Conservation (phyloP, 2,888 invertebrate species). For the Tillus elongatus region DNA sequence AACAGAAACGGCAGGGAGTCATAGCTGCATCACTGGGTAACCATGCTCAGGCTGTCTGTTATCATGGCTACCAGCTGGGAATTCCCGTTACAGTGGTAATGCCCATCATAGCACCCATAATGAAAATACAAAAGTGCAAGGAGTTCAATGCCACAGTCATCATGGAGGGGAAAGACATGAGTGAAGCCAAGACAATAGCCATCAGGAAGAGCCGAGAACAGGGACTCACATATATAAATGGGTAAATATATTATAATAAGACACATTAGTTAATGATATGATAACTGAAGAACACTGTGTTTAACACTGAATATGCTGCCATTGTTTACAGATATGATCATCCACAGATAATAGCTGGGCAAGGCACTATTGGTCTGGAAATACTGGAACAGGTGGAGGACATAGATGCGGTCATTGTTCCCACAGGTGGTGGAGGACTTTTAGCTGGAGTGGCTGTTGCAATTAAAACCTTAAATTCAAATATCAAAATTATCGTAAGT, state of each 20-base stretch:
- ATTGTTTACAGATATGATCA: slow-evolving; percentile 74
- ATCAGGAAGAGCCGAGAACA: slow-evolving; percentile 63
- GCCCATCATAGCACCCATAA: slow-evolving; percentile 89
- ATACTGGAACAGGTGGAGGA: slow-evolving; percentile 83
- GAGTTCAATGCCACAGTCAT: slow-evolving; percentile 79
- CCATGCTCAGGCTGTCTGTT: slow-evolving; percentile 75
- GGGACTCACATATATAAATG: slow-evolving; percentile 76
- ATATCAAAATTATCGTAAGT: slow-evolving; percentile 77
- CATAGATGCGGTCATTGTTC: slow-evolving; percentile 77
- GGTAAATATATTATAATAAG: slow-evolving; percentile 45
- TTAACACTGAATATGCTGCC: too few relatives aligned
- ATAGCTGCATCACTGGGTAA: slow-evolving; percentile 92
- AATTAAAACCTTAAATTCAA: slow-evolving; percentile 75
- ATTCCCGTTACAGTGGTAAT: slow-evolving; percentile 77
- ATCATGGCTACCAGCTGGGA: slow-evolving; percentile 55
- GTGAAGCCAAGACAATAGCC: slow-evolving; percentile 73
- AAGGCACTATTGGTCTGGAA: slow-evolving; percentile 89
- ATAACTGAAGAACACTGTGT: too few relatives aligned
- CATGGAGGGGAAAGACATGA: slow-evolving; percentile 73
- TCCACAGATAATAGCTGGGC: slow-evolving; percentile 90
- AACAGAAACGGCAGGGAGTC: slow-evolving; percentile 67
- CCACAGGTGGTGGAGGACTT: slow-evolving; percentile 90
- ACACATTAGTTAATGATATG: too few relatives aligned
- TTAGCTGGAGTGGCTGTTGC: slow-evolving; percentile 87
- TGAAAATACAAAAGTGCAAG: slow-evolving; percentile 87